Conservation (phyloP, 1,140 invertebrate species). For the Colletes gigas region DNA sequence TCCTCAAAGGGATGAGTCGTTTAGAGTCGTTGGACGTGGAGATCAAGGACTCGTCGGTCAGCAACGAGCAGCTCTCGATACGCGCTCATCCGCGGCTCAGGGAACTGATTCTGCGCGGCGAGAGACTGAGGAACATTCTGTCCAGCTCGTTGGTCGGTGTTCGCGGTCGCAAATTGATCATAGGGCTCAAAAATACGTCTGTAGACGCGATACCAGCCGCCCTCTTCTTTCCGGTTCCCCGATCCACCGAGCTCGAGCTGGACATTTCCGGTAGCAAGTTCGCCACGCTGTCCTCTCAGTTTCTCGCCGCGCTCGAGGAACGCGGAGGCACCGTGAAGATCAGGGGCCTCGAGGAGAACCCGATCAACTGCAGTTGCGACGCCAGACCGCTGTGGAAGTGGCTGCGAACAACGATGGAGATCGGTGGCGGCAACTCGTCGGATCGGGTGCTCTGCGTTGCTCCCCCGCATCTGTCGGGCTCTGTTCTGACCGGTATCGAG, state of each 20-base stretch:
- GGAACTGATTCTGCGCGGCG: constrained; percentile 88
- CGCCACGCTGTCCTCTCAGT: constrained; percentile 87
- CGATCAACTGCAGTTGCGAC: constrained; percentile 92
- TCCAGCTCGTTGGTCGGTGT: constrained; percentile 91
- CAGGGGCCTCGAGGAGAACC: constrained; percentile 88
- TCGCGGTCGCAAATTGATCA: constrained; percentile 85
- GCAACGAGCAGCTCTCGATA: constrained; percentile 90
- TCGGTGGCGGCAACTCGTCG: constrained; percentile 58
- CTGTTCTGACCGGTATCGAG: constrained; percentile 85
- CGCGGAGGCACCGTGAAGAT: constrained; percentile 87
- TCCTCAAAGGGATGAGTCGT: constrained; percentile 86
- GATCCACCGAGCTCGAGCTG: constrained; percentile 89
- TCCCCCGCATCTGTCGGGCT: constrained; percentile 86
- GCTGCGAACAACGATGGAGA: constrained; percentile 83
- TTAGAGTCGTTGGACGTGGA: constrained; percentile 90
- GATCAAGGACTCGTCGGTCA: constrained; percentile 90
- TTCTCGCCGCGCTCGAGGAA: constrained; percentile 90
- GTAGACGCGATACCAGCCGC: constrained; percentile 88
- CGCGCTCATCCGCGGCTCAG: constrained; percentile 89
- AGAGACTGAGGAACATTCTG: constrained; percentile 88
- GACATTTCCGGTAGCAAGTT: constrained; percentile 91
- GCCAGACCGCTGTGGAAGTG: constrained; percentile 89
- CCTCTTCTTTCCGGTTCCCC: constrained; percentile 92
- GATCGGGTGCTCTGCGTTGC: constrained; percentile 82
- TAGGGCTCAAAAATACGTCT: constrained; percentile 90